A percentile compares a stretch with the other conserved stretches of the same genome.
These are phyloP conservation scores for Lophura nycthemera DNA, from an alignment of 2,113 vertebrate species.

Conservation along the genomic window DNA sequence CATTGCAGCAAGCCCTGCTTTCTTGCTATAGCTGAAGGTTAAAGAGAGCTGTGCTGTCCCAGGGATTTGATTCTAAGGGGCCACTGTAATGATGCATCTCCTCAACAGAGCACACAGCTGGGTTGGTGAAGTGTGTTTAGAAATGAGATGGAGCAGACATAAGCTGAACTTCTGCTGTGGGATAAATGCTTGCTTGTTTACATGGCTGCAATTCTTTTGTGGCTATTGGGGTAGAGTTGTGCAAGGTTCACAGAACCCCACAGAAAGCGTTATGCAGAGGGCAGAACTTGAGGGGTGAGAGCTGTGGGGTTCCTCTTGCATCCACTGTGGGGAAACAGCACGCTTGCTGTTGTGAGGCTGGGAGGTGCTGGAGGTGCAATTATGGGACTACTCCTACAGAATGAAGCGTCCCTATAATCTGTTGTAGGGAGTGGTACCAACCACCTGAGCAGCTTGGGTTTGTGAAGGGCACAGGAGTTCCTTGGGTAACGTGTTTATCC, in stretches of 20 bases:
- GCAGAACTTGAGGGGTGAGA: not conserved
- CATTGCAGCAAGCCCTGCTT: not conserved
- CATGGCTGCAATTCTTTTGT: not conserved
- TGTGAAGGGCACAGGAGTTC: not conserved
- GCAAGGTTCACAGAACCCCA: not conserved
- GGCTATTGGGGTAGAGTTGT: too few species aligned
- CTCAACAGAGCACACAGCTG: not conserved
- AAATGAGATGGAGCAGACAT: not conserved
- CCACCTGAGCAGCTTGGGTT: not conserved
- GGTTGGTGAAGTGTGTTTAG: not conserved
- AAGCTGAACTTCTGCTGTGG: not conserved
- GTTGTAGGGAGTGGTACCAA: not conserved
- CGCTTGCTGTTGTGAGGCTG: not conserved
- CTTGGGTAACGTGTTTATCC: not conserved
- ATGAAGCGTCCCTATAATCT: not conserved
- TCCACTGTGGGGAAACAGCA: not conserved
- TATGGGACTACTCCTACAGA: accelerated
- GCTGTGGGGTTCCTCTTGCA: not conserved
- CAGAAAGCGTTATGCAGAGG: not conserved
- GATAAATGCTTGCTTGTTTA: not conserved
- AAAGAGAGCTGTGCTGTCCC: not conserved
- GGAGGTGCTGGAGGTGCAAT: not conserved
- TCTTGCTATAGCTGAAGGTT: not conserved
- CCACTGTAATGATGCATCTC: not conserved
- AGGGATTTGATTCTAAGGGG: not conserved